These are phyloP conservation scores for Matsumyia berberina DNA, from an alignment of 2,888 invertebrate species.

Conservation along the genomic window DNA sequence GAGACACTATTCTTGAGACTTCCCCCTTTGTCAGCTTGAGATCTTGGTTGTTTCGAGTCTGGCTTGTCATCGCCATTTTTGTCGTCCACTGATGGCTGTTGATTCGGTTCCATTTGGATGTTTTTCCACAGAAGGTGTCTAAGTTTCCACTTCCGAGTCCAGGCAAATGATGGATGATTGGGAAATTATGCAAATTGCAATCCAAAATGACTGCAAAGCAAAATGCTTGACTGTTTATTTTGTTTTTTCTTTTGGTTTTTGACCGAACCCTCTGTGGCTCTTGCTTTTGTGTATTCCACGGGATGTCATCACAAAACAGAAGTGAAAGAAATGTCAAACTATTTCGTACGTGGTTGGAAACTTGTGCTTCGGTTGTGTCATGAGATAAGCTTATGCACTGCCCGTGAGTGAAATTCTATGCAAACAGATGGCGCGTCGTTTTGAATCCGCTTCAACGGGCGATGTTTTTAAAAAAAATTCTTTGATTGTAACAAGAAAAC, in stretches of 20 bases:
- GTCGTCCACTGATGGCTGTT: no score
- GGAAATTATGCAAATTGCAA: not conserved
- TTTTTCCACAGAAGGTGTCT: no score
- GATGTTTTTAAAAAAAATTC: not conserved
- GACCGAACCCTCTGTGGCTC: not conserved
- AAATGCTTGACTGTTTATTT: not conserved
- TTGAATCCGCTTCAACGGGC: not conserved
- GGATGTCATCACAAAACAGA: slow-evolving; percentile 23
- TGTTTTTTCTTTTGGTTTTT: not conserved
- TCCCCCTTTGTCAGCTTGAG: no score
- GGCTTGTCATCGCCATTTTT: not conserved
- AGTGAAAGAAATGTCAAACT: not conserved
- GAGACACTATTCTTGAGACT: not conserved
- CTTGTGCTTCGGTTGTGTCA: not conserved
- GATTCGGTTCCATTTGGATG: no score
- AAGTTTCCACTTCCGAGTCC: no score
- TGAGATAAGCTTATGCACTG: not conserved
- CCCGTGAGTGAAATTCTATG: not conserved
- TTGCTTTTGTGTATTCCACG: not conserved
- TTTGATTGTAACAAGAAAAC: no score
- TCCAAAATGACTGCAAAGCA: not conserved
- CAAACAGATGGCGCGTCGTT: slow-evolving; percentile 24
- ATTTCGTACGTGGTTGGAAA: not conserved
- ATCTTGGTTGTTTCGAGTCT: no score
- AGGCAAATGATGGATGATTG: not conserved